Evolutionary conservation across 2,797 vertebrate genomes (phyloP).

Genomic region (Acridotheres tristis): DNA sequence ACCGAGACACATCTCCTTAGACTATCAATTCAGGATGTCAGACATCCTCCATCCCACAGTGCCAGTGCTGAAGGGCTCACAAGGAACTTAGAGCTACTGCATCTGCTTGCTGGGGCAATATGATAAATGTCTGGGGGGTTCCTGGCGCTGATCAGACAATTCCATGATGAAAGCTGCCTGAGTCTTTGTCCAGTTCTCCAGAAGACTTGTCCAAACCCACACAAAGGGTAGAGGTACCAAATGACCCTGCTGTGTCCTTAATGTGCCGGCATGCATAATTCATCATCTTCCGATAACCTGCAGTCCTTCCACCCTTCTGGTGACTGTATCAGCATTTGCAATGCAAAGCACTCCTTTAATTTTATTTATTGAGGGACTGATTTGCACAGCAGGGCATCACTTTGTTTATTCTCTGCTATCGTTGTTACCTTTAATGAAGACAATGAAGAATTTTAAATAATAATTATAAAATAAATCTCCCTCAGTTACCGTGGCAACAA

Average conservation of each 20-base stretch:
- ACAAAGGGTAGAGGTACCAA: not conserved
- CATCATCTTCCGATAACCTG: slow-evolving; percentile 36
- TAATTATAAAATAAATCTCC: slow-evolving; percentile 57
- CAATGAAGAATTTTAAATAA: slow-evolving; percentile 74
- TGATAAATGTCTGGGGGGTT: not conserved
- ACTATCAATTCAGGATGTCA: not conserved
- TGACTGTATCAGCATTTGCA: slow-evolving; percentile 59
- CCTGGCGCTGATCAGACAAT: not conserved
- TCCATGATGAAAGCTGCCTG: not conserved
- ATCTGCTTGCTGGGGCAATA: not conserved
- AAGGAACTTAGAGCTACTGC: not conserved
- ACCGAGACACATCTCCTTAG: not conserved
- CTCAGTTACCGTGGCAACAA: slow-evolving; percentile 59
- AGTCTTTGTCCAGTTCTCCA: not conserved
- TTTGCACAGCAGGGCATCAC: slow-evolving; percentile 60
- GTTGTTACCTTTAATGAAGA: slow-evolving; percentile 70
- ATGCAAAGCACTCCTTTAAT: slow-evolving; percentile 56
- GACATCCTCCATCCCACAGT: not conserved
- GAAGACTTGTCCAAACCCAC: not conserved
- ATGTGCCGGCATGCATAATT: slow-evolving; percentile 15
- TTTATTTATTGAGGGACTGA: slow-evolving; percentile 66
- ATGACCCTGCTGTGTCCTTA: not conserved
- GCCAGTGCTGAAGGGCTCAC: not conserved
- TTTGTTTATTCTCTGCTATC: slow-evolving; percentile 64
- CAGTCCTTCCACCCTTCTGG: slow-evolving; percentile 39